Evolutionary conservation across 2,888 invertebrate species (phyloP).

Genomic region (Napeogenes sylphis): DNA sequence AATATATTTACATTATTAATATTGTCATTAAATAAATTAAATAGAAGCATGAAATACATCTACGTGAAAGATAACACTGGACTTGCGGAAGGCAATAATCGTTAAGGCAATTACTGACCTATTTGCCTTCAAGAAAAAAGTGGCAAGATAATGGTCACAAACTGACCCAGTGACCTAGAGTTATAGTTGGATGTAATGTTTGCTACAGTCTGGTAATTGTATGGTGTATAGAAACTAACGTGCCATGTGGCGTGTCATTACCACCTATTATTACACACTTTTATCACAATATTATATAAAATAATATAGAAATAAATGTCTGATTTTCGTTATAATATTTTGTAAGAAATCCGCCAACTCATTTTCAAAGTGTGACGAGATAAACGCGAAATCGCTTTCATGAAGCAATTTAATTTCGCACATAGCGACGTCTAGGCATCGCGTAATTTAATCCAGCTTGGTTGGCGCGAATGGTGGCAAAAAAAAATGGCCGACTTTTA

Average conservation of each 20-base stretch:
- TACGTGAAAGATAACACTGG: conserved; percentile 36
- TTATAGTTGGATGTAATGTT: conserved; percentile 18
- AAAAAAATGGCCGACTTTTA: conserved; percentile 48
- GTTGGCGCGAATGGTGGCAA: conserved; percentile 41
- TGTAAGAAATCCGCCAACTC: conserved; percentile 17
- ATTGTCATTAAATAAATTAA: no score
- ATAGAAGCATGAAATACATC: no score
- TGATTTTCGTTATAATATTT: not conserved
- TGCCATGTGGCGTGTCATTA: conserved; percentile 5
- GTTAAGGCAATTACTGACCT: conserved; percentile 27
- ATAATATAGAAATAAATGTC: no score
- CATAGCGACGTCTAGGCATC: conserved; percentile 44
- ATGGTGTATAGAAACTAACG: conserved; percentile 10
- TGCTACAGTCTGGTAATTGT: conserved; percentile 18
- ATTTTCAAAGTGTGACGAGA: conserved; percentile 17
- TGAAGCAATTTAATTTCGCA: conserved; percentile 44
- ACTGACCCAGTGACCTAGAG: conserved; percentile 26
- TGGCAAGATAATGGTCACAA: conserved; percentile 27
- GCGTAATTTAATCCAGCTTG: conserved; percentile 50
- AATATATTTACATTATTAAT: no score
- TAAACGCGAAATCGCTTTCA: conserved; percentile 35
- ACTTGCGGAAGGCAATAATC: conserved; percentile 35
- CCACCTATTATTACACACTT: not conserved
- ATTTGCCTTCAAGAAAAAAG: conserved; percentile 24
- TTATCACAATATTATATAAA: not conserved